phyloP scores from a whole-genome alignment of 2,113 vertebrate genomes.

The Prionailurus bengalensis region DNA sequence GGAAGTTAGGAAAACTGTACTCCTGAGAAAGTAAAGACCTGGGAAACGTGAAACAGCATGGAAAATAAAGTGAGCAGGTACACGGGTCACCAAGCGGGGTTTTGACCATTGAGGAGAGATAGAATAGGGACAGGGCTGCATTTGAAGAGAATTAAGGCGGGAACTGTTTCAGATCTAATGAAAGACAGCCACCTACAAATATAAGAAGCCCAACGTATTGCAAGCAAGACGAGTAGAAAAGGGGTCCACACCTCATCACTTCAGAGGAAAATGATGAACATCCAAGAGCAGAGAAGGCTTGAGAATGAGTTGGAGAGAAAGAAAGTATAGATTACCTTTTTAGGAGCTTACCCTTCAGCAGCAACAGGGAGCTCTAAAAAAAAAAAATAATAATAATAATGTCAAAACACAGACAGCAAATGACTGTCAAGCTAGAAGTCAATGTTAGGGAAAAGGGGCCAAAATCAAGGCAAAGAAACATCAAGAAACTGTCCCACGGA shows the following conservation, averaged over 20 bases:
- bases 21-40: neutral
- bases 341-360: fast-evolving
- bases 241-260: too few species aligned
- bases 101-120: neutral
- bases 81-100: fast-evolving
- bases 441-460: fast-evolving
- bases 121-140: fast-evolving
- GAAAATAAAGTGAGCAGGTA: fast-evolving
- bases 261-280: neutral
- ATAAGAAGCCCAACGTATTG: neutral
- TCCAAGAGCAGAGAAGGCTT: neutral
- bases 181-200: neutral
- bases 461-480: neutral
- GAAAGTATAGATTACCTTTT: neutral
- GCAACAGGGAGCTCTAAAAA: neutral
- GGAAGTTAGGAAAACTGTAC: neutral
- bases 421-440: too few species aligned
- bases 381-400: too few species aligned
- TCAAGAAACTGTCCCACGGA: too few species aligned
- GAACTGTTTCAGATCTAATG: too few species aligned
- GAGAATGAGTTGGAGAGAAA: neutral
- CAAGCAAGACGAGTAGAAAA: neutral
- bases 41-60: fast-evolving
- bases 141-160: fast-evolving
- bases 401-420: fast-evolving